phyloP scores from a whole-genome alignment of 1,140 invertebrate genomes.

The Drosophila oshimai region DNA sequence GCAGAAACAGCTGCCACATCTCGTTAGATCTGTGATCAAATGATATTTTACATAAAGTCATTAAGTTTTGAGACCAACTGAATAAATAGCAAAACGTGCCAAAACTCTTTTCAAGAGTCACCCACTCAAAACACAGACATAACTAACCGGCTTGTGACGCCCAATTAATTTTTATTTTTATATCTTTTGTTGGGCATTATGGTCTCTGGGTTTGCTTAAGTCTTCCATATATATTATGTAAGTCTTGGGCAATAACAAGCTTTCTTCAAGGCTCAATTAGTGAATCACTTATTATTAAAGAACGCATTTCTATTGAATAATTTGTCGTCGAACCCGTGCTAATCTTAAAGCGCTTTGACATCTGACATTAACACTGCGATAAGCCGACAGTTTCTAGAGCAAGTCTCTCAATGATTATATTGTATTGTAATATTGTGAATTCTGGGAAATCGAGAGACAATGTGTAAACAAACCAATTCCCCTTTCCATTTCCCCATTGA shows the following conservation, averaged over 20 bases:
- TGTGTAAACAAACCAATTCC: not conserved
- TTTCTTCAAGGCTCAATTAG: not conserved
- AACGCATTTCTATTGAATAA: not conserved
- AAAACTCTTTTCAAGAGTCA: constrained; percentile 2
- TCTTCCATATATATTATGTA: constrained; percentile 16
- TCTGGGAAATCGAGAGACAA: not conserved
- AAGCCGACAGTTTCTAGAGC: constrained; percentile 10
- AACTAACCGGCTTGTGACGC: constrained; percentile 32
- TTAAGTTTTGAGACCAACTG: constrained; percentile 1
- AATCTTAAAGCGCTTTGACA: constrained; percentile 5
- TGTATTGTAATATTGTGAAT: not conserved
- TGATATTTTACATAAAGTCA: not conserved
- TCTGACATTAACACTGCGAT: constrained; percentile 3
- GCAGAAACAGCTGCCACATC: constrained; percentile 1
- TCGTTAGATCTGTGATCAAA: not conserved
- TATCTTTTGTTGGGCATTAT: not conserved
- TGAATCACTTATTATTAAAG: constrained; percentile 1
- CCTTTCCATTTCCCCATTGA: constrained; percentile 24
- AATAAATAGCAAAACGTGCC: not conserved
- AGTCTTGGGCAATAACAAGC: not conserved
- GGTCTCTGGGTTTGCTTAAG: not conserved
- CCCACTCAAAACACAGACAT: not conserved
- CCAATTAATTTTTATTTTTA: constrained; percentile 31
- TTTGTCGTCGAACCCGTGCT: not conserved
- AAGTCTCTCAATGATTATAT: not conserved